Evolutionary conservation across 2,888 invertebrate genomes (phyloP).

Genomic region (Hirtodrosophila trivittata): DNA sequence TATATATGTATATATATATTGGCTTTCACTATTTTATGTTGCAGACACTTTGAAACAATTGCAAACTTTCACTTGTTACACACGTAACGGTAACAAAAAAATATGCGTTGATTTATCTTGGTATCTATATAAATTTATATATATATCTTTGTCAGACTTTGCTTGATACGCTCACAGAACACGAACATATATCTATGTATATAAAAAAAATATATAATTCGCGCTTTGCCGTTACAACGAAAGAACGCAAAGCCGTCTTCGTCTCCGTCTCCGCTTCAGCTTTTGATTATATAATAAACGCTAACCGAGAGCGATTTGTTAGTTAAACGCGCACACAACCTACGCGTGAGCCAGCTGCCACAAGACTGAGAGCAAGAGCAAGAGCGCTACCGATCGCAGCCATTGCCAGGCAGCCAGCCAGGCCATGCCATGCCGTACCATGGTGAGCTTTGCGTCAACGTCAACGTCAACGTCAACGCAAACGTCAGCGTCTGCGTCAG

Average conservation of each 20-base stretch:
- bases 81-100: constrained; percentile 20
- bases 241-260: constrained; percentile 56
- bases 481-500: constrained; percentile 1
- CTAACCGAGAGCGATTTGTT: constrained; percentile 35
- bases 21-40: constrained; percentile 49
- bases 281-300: constrained; percentile 67
- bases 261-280: constrained; percentile 50
- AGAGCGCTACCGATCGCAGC: constrained; percentile 34
- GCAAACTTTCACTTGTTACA: constrained; percentile 62
- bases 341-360: constrained; percentile 81
- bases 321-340: constrained; percentile 70
- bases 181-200: constrained; percentile 23
- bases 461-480: not conserved
- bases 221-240: constrained; percentile 54
- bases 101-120: constrained; percentile 3
- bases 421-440: too few relatives aligned
- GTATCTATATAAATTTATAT: constrained; percentile 7
- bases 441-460: not conserved
- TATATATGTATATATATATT: constrained; percentile 3
- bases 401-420: not conserved
- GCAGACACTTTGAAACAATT: constrained; percentile 41
- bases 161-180: constrained; percentile 50
- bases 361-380: constrained; percentile 76
- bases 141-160: constrained; percentile 29
- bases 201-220: constrained; percentile 15